Evolutionary conservation across 53 echinoderm and acorn worm genomes (phyloP).

Genomic region (Luidia sarsii): DNA sequence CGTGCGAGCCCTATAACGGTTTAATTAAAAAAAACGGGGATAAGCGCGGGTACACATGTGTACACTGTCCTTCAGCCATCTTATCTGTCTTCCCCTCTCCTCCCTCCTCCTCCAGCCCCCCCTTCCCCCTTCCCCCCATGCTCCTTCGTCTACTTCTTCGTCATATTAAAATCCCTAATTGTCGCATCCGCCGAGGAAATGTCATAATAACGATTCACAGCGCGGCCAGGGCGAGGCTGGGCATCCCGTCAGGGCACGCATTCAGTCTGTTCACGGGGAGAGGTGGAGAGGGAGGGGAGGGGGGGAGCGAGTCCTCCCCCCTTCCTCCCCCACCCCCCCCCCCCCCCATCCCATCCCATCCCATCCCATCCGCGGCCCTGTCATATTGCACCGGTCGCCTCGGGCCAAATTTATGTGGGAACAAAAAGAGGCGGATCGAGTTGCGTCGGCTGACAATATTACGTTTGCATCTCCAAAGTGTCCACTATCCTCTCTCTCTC

Average conservation of each 20-base stretch:
- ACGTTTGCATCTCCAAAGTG: slow-evolving; percentile 41
- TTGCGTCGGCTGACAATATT: slow-evolving; percentile 53
- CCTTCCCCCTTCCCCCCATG: neutral
- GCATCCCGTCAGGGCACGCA: slow-evolving; percentile 19
- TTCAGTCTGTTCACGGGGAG: neutral
- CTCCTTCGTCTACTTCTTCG: neutral
- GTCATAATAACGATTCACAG: slow-evolving; percentile 42
- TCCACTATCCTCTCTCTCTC: slow-evolving; percentile 13
- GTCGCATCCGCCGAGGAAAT: slow-evolving; percentile 33
- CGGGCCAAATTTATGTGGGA: slow-evolving; percentile 40
- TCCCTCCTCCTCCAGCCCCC: neutral
- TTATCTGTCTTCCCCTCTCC: neutral
- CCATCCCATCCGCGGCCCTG: neutral
- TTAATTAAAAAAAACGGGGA: slow-evolving; percentile 49
- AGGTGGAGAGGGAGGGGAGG: no score
- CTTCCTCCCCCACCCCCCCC: no score
- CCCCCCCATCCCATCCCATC: no score
- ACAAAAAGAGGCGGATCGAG: slow-evolving; percentile 43
- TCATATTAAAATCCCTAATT: slow-evolving; percentile 39
- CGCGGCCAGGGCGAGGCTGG: neutral
- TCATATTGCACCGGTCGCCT: slow-evolving; percentile 45
- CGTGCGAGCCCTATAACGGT: slow-evolving; percentile 23
- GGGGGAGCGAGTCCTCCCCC: no score
- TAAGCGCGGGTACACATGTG: slow-evolving; percentile 45
- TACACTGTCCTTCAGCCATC: slow-evolving; percentile 42